phyloP scores from a whole-genome alignment of 1,140 invertebrate genomes.

The Neodiprion virginianus region DNA sequence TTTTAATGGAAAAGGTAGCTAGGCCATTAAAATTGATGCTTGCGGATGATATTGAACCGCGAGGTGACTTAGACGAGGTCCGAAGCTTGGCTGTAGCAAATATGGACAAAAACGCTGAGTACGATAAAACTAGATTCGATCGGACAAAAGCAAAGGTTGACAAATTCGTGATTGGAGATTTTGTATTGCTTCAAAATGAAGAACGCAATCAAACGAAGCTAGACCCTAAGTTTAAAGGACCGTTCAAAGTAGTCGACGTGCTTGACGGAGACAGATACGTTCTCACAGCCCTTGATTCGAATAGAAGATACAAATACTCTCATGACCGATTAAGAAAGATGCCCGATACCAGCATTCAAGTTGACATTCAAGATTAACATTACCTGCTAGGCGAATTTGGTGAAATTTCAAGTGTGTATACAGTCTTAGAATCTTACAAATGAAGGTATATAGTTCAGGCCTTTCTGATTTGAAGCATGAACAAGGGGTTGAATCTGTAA shows the following conservation, averaged over 20 bases:
- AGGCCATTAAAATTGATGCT: conserved; percentile 36
- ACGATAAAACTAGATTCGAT: neutral
- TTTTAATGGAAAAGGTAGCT: conserved; percentile 44
- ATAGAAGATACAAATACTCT: neutral
- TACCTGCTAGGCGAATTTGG: neutral
- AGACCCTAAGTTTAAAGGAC: too few relatives aligned
- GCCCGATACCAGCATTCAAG: neutral
- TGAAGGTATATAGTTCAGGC: too few relatives aligned
- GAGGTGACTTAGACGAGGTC: neutral
- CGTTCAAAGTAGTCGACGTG: too few relatives aligned
- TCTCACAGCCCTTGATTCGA: neutral
- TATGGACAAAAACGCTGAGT: neutral
- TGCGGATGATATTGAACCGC: conserved; percentile 20
- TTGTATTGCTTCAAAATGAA: neutral
- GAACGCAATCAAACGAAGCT: neutral
- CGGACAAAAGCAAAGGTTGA: neutral
- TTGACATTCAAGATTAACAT: neutral
- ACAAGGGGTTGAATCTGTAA: too few relatives aligned
- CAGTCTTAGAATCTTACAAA: neutral
- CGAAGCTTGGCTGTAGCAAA: neutral
- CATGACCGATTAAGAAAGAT: neutral
- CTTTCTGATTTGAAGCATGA: too few relatives aligned
- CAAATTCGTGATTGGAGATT: neutral
- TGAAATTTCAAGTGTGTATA: neutral
- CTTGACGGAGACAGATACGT: neutral